Base-by-base conservation (phyloP, 2,113 vertebrate genomes). In the Ictalurus punctatus region DNA sequence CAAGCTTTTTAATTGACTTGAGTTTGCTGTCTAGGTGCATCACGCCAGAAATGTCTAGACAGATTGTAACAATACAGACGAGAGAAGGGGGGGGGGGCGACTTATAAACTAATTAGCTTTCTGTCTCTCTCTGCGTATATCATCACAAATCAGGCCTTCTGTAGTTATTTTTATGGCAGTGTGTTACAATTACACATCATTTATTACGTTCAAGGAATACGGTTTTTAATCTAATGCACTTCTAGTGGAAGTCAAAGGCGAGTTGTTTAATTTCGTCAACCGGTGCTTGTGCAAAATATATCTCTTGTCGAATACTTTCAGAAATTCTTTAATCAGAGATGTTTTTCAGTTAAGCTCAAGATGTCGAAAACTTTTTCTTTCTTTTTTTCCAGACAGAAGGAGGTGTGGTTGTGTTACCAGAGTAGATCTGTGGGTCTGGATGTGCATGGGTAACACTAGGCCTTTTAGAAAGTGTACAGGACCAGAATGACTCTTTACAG, bases 1-100 rank as follows among this genome's bases (percentile, higher is more conserved):
- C 69, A 44, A 78, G 81, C 78, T 88, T 90, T 92, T 90, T 92
- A 90, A 91, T 92, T 91, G 90, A 90, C 90, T 87, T 91, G 79
- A 90, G 84, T 92, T 91, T 91, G 74, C 89, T 83, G 80, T 91
- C 88, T 87, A 90, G 91, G 92, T 90, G 91, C 89, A 87, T 90
- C 87, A 88, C 67, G 30, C 84, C 40, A 58, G 82, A 88, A 87
- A 84, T 63, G 90, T 79, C 87, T 88, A 86, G 84, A 86, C 86
- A 44, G 79, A 89, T 87, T 58, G 56, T 54, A 89, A 85, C 90
- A 79, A 79, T 84, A 40, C 86, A 86, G 84, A 90, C 37, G 23
- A 78, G 63, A 87, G 67, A 48, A 34, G 69, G 73, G 74, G 44
- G 14, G 48, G 23, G 59, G 52, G 83, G 34, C 25, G 67, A 85